phyloP scores from a whole-genome alignment of 2,888 invertebrate genomes.

The Eutolmus rufibarbis region DNA sequence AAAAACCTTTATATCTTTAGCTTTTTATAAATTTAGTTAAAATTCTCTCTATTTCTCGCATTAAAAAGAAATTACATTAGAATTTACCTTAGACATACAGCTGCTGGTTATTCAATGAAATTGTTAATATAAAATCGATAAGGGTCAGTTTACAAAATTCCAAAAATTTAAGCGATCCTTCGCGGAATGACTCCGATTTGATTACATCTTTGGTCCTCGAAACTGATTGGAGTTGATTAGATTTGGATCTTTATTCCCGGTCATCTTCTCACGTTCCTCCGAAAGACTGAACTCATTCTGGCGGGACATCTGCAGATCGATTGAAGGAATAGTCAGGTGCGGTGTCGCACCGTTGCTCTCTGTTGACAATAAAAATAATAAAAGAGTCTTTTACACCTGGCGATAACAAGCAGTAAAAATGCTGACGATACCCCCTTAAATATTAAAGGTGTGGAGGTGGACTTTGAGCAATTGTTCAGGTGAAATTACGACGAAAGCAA shows the following conservation, averaged over 20 bases:
- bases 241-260: neutral
- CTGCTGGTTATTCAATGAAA: no score
- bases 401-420: neutral
- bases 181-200: neutral
- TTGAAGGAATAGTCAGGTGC: conserved; percentile 3
- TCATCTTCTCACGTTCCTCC: neutral
- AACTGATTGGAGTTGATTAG: neutral
- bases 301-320: conserved; percentile 23
- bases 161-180: neutral
- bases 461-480: neutral
- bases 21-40: no score
- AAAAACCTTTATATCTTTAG: no score
- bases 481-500: neutral
- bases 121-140: neutral
- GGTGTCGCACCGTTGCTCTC: neutral
- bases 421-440: neutral
- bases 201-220: conserved; percentile 43
- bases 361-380: neutral
- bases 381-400: neutral
- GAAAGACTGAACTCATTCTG: neutral
- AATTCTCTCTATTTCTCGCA: no score
- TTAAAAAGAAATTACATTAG: no score
- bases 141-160: neutral
- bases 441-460: neutral
- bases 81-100: no score